Evolutionary conservation across 2,888 invertebrate species (phyloP).

Genomic region (Macrosiphum euphorbiae): DNA sequence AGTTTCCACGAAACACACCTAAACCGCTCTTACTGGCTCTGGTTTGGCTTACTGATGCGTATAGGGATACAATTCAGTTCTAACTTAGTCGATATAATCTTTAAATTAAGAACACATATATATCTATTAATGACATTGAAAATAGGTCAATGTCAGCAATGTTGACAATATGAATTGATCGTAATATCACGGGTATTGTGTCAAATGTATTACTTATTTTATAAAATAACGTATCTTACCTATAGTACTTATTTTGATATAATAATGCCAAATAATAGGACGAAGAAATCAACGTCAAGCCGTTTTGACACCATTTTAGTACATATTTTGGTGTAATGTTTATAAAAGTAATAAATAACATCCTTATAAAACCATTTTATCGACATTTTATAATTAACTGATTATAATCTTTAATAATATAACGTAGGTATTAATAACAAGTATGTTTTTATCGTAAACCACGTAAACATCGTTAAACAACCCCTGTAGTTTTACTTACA

Average conservation of each 20-base stretch:
- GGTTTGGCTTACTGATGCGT: not conserved
- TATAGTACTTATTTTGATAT: not conserved
- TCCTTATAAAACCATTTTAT: not conserved
- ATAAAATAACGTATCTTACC: not conserved
- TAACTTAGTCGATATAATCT: not conserved
- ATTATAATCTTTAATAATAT: not conserved
- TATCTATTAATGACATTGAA: too few relatives aligned
- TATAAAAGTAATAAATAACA: not conserved
- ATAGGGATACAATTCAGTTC: not conserved
- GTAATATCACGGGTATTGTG: not conserved
- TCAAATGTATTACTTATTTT: not conserved
- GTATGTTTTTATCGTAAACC: not conserved
- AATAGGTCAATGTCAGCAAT: not conserved
- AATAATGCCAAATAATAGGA: not conserved
- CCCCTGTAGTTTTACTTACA: not conserved
- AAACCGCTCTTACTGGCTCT: not conserved
- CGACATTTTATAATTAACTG: not conserved
- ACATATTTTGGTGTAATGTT: not conserved
- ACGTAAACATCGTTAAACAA: not conserved
- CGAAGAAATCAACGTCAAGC: not conserved
- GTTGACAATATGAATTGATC: not conserved
- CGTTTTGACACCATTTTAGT: not conserved
- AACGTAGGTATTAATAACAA: not conserved
- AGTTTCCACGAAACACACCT: not conserved
- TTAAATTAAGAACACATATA: not conserved